Conservation (phyloP, 2,113 vertebrate species). For the Ardeotis arabs region DNA sequence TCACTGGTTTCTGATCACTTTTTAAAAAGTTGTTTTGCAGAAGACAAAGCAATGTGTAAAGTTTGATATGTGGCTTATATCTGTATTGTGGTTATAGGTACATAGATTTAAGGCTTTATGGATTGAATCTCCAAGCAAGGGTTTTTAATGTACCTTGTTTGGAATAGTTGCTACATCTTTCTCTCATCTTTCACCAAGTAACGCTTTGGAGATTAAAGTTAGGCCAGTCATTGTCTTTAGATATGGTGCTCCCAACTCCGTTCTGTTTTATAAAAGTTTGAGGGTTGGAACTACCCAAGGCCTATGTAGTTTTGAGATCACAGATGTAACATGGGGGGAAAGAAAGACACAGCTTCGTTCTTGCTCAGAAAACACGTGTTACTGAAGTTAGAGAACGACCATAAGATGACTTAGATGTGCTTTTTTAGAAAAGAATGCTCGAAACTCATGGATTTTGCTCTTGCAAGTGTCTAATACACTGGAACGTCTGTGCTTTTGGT, state of each 20-base stretch:
- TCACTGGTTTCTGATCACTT: slow-evolving; percentile 75
- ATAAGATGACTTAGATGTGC: accelerated
- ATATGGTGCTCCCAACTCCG: background rate
- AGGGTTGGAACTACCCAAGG: background rate
- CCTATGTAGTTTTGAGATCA: background rate
- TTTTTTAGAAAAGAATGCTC: background rate
- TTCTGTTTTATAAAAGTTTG: background rate
- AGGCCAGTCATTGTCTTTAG: background rate
- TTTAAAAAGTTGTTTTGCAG: slow-evolving; percentile 34
- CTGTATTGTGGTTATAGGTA: background rate
- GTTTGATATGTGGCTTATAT: slow-evolving; percentile 43
- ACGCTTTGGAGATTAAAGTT: background rate
- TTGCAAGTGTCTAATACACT: background rate
- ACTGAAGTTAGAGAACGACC: background rate
- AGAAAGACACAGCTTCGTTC: background rate
- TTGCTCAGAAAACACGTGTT: background rate
- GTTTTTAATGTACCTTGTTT: background rate
- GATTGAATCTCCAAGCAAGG: background rate
- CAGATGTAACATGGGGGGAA: accelerated
- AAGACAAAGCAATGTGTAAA: slow-evolving; percentile 65
- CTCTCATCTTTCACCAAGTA: background rate
- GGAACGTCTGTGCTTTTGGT: background rate
- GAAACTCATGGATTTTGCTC: background rate
- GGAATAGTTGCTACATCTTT: background rate
- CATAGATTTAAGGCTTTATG: background rate